These are phyloP conservation scores for Heliconius himera DNA, from an alignment of 1,140 invertebrate species.

Conservation along the genomic window DNA sequence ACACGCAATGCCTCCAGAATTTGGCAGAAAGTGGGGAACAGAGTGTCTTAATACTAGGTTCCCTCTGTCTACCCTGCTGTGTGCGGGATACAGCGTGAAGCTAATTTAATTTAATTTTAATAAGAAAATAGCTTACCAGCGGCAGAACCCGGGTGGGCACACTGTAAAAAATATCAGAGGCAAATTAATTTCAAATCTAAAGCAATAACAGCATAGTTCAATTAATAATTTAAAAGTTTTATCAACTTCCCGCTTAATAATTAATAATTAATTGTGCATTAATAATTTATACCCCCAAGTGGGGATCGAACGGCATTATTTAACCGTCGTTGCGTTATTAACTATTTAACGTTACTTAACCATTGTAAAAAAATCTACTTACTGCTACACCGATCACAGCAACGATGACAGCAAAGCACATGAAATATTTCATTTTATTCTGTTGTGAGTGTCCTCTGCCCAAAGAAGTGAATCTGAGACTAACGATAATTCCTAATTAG, in stretches of 20 bases:
- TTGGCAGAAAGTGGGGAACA: no score
- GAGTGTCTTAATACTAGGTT: no score
- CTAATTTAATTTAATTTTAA: no score
- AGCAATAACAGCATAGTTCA: no score
- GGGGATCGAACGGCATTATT: no score
- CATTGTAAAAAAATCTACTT: background rate
- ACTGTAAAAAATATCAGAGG: background rate
- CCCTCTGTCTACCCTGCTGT: no score
- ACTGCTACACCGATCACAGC: background rate
- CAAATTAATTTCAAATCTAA: background rate
- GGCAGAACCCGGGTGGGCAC: background rate
- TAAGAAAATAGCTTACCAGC: background rate
- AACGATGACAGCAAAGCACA: background rate
- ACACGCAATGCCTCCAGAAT: no score
- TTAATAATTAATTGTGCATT: no score
- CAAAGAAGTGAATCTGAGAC: background rate
- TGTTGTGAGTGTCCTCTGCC: background rate
- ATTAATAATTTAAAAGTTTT: background rate
- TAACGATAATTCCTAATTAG: conserved; percentile 5
- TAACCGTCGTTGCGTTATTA: no score
- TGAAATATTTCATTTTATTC: conserved; percentile 9
- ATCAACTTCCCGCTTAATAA: no score
- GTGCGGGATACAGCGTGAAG: no score
- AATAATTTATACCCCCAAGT: no score
- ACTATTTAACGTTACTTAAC: background rate